Base-by-base conservation (phyloP, 2,113 vertebrate species). In the Pluvialis apricaria region DNA sequence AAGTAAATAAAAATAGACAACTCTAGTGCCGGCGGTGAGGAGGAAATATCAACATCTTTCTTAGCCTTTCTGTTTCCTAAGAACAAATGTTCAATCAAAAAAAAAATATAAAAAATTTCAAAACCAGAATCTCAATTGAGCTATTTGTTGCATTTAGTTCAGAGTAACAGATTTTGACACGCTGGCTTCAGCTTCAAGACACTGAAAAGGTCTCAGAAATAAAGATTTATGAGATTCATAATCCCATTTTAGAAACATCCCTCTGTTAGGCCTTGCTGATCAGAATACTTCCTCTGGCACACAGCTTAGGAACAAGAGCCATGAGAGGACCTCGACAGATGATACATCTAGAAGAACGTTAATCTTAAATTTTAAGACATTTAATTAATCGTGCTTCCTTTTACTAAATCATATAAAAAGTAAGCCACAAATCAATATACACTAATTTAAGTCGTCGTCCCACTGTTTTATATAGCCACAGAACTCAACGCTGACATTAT, bases 1-100 rank as follows among this genome's bases (percentile, higher is more conserved):
- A 84, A 88, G 38, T 62, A 92, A 97, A 96, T 91, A 94, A 94
- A 97, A 97, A 93, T 80, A 95, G 85, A 86, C 77, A 92, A 76
- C 28, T 87, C 69, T 32, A 44, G 64, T 71, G 66, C 12, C 9
- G 16, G 57, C 2, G 0, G 64, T n/a, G 78, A 90, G 65, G 72
- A 44, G 26, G 21, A 77, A 88, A 71, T 83, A 96, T 68, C 80
- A 73, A 70, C 58, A 83, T 87, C 64, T 85, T 94, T 88, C 62
- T 73, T 60, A 68, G 45, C 15, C 29, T 65, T 93, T 65, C 47
- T 82, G 36, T 58, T 78, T 92, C 86, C 49, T 47, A 64, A 88
- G 79, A 96, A 95, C 6, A 91, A 94, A 88, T 73, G 51, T 62
- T 55, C 62, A 91, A 47, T 49, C 88, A 52, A 78, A 94, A 88